phyloP scores from a whole-genome alignment of 2,888 invertebrate species.

The Dorcus hopei region DNA sequence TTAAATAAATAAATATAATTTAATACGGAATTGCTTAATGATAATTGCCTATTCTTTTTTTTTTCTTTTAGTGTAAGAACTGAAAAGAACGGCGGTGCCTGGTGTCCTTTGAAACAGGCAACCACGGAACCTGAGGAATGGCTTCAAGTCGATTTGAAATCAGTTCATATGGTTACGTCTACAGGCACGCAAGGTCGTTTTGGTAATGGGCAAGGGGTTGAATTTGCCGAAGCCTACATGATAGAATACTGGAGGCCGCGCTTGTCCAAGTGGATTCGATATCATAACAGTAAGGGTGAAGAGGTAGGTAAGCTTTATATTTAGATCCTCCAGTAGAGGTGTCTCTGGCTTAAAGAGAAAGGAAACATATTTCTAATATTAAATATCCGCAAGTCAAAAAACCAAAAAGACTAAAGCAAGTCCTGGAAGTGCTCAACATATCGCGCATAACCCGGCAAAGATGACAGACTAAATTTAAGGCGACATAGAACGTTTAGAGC shows the following conservation, averaged over 20 bases:
- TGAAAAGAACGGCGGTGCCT: conserved; percentile 84
- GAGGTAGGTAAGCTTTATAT: conserved; percentile 72
- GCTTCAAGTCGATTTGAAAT: conserved; percentile 76
- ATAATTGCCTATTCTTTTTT: conserved; percentile 9
- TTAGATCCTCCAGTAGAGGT: too few relatives aligned
- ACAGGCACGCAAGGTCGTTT: conserved; percentile 85
- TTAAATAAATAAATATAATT: too few relatives aligned
- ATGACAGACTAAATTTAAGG: conserved; percentile 19
- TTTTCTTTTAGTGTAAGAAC: conserved; percentile 67
- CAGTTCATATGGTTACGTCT: conserved; percentile 79
- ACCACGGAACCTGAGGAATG: conserved; percentile 74
- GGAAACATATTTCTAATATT: too few relatives aligned
- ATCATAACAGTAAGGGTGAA: conserved; percentile 69
- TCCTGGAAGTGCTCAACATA: too few relatives aligned
- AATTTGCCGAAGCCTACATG: conserved; percentile 81
- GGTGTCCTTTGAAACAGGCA: conserved; percentile 87
- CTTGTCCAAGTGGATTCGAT: conserved; percentile 78
- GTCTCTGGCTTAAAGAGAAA: too few relatives aligned
- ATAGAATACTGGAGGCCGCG: conserved; percentile 82
- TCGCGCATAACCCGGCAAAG: too few relatives aligned
- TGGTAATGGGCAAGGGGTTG: conserved; percentile 87
- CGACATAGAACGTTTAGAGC: conserved; percentile 26
- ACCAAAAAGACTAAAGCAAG: too few relatives aligned
- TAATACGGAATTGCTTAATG: too few relatives aligned
- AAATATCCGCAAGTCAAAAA: too few relatives aligned